Evolutionary conservation across 35 echinoderm and acorn worm species (phyloP), one percentile per base, ranked within the genome.

Genomic region (Apostichopus californicus): DNA sequence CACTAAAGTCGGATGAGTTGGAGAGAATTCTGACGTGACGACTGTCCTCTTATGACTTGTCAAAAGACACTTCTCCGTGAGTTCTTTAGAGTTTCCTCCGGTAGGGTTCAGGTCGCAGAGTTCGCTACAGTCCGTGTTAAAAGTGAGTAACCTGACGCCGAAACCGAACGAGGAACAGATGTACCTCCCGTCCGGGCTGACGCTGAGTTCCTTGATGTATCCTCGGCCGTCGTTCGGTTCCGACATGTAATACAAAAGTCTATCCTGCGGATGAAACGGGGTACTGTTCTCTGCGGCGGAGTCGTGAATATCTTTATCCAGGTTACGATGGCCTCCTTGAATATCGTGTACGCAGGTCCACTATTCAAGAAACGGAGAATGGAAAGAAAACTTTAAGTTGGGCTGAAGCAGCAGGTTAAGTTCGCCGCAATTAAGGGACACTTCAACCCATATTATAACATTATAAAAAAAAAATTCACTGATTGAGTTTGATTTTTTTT

Each of bases 161-260:
- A 91, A 93, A 10, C 97, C 95, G 59, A 89, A 99, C 0, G 95
- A 93, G 8, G 97, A 99, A 86, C 97, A 99, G 52, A 99, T 96
- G 8, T 95, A 80, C 56, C 95, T 83, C 6, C 97, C 97, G 52
- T 99, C 97, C 6, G 97, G 97, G 60, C 97, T 99, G 56, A 99
- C 83, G 54, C 97, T 96, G 9, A 99, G 93, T 92, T 99, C 97
- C 25, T 99, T 99, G 89, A 99, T 99, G 61, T 99, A 99, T 8
- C 95, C 97, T 72, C 92, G 83, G 0, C 97, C 97, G 81, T 99
- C 97, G 20, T 94, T 99, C 3, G 93, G 93, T 75, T 99, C 97
- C 34, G 80, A 88, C 24, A 93, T 92, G 61, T 96, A 88, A 70
- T 99, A 96, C 54, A 94, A 64, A 8, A 99, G 92, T 84, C 95